Evolutionary conservation across 2,888 invertebrate species (phyloP), one percentile per base, ranked within the genome.

Genomic region (Leptopilina syphax): DNA sequence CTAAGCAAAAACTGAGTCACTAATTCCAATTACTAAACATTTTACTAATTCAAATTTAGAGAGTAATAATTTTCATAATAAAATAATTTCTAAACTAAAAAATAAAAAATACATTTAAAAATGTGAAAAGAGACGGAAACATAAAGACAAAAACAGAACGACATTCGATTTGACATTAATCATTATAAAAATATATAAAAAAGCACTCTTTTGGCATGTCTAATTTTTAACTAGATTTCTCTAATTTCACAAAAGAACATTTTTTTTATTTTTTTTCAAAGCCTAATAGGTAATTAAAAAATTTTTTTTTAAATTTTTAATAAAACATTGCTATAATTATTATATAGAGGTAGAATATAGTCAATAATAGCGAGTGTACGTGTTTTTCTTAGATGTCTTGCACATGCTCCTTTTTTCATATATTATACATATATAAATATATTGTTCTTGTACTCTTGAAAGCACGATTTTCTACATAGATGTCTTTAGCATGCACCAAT

Each of bases 401-500:
- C 91, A 91, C 90, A 89, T 87, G 88, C 87, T 89, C 86, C 88
- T 85, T 87, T 87, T 85, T 86, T 88, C 47, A 34, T 34, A 34
- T 34, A 34, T 34, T 18, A 34, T 34, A 34, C 34, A 34, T 34
- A 34, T 34, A 34, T 34, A 34, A 34, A 50, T 50, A 50, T 50
- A 86, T 88, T 87, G 81, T 87, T 85, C 86, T 86, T 87, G 78
- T 83, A 82, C 77, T 83, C 80, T 84, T 84, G 84, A 76, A 83
- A 86, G 87, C 86, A 87, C 84, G 87, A 87, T 85, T 86, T 85
- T 73, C 79, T 85, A 86, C 86, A 86, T 91, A 91, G 90, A 90
- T 91, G 91, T 91, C 88, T 90, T 63, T 91, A 89, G 91, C 91
- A 91, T 91, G 91, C 90, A 89, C 89, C 85, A 89, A 10, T 90